These are phyloP conservation scores for Psittacula cyanocephala DNA, from an alignment of 2,113 vertebrate genomes.

Conservation along the genomic window DNA sequence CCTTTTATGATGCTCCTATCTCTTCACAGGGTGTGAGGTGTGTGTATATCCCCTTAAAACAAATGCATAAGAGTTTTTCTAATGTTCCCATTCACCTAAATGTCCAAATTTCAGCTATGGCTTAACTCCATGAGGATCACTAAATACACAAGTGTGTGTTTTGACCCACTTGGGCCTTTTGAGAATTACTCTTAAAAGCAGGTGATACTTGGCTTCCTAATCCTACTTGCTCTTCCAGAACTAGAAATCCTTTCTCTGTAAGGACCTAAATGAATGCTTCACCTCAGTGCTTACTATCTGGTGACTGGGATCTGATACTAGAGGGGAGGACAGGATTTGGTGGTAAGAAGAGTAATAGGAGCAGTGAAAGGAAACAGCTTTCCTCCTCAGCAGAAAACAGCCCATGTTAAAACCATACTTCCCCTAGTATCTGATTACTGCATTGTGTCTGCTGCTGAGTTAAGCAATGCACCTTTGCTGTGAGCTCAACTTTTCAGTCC, in stretches of 20 bases:
- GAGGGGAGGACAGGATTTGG: not conserved
- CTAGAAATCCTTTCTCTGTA: not conserved
- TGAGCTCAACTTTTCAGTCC: not conserved
- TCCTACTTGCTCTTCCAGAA: not conserved
- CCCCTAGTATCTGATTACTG: not conserved
- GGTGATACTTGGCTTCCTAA: not conserved
- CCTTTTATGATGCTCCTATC: not conserved
- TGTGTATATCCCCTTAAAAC: not conserved
- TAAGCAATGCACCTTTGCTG: not conserved
- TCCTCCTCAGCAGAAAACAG: not conserved
- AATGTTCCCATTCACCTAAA: not conserved
- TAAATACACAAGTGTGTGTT: not conserved
- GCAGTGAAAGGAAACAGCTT: not conserved
- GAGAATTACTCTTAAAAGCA: not conserved
- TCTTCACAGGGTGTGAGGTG: not conserved
- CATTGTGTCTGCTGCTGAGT: not conserved
- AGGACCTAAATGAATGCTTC: not conserved
- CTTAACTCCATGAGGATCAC: not conserved
- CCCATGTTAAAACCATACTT: not conserved
- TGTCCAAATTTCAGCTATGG: not conserved
- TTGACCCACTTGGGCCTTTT: not conserved
- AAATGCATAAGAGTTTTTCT: not conserved
- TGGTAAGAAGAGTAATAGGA: not conserved
- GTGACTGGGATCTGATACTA: not conserved
- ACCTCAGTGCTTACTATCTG: not conserved